A percentile compares a stretch with the other conserved stretches of the same genome.
Conservation (phyloP, 1,140 invertebrate genomes). For the Campoletis sonorensis region DNA sequence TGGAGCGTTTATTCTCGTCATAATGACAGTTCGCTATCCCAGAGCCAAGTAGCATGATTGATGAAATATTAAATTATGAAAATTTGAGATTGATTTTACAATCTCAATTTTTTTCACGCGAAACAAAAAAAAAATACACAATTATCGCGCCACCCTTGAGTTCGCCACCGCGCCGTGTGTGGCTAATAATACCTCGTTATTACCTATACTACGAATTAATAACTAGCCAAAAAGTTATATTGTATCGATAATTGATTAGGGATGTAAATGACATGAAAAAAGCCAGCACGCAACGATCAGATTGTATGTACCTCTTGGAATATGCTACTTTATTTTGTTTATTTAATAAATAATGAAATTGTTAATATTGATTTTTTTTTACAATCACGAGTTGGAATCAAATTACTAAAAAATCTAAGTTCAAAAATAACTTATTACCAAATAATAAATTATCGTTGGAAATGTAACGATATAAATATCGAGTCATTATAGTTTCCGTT, state of each 20-base stretch:
- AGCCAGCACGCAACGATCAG: too few relatives aligned
- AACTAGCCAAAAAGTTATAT: conserved; percentile 5
- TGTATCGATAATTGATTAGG: neutral
- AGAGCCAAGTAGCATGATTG: conserved; percentile 2
- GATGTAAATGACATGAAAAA: neutral
- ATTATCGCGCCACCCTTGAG: neutral
- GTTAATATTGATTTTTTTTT: too few relatives aligned
- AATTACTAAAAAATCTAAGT: too few relatives aligned
- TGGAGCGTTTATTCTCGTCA: neutral
- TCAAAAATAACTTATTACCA: too few relatives aligned
- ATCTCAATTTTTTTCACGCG: neutral
- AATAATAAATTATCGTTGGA: too few relatives aligned
- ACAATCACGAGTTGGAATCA: too few relatives aligned
- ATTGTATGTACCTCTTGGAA: too few relatives aligned
- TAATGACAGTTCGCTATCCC: neutral
- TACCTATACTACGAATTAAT: conserved; percentile 12
- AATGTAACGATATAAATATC: too few relatives aligned
- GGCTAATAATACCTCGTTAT: conserved; percentile 14
- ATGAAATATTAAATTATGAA: neutral
- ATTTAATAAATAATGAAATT: too few relatives aligned
- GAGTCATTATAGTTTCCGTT: too few relatives aligned
- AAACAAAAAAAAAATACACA: neutral
- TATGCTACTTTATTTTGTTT: too few relatives aligned
- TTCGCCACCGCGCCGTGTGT: neutral
- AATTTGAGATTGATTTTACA: conserved; percentile 15